Evolutionary conservation across 2,113 vertebrate species (phyloP).

Genomic region (Tricholaema leucomelas): DNA sequence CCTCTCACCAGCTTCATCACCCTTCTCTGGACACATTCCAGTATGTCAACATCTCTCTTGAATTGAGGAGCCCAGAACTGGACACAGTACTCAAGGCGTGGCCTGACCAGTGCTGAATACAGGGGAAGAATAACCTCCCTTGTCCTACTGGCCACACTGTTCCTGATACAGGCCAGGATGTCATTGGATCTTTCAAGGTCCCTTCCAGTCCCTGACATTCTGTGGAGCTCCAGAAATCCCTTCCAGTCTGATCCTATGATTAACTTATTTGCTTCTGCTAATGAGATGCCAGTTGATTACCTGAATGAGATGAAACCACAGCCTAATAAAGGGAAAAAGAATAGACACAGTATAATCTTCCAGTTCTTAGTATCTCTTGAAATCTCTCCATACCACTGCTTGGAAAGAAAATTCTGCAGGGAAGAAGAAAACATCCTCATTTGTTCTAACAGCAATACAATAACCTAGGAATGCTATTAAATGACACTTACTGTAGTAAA

Average conservation of each 20-base stretch:
- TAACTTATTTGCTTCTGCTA: neutral
- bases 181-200: too few relatives aligned
- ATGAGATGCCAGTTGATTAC: constrained; percentile 62
- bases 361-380: constrained; percentile 92
- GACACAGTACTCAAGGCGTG: too few relatives aligned
- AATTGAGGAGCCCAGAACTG: too few relatives aligned
- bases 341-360: constrained; percentile 90
- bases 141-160: too few relatives aligned
- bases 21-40: too few relatives aligned
- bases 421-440: neutral
- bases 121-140: too few relatives aligned
- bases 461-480: neutral
- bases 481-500: neutral
- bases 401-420: constrained; percentile 81
- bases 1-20: too few relatives aligned
- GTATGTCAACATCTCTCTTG: too few relatives aligned
- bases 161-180: too few relatives aligned
- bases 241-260: neutral
- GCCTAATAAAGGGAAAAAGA: constrained; percentile 89
- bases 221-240: neutral
- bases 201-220: too few relatives aligned
- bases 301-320: constrained; percentile 91
- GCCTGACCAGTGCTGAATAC: too few relatives aligned
- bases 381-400: constrained; percentile 94
- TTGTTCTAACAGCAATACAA: neutral